Evolutionary conservation across 2,888 invertebrate species (phyloP).

Genomic region (Thalpophila matura): DNA sequence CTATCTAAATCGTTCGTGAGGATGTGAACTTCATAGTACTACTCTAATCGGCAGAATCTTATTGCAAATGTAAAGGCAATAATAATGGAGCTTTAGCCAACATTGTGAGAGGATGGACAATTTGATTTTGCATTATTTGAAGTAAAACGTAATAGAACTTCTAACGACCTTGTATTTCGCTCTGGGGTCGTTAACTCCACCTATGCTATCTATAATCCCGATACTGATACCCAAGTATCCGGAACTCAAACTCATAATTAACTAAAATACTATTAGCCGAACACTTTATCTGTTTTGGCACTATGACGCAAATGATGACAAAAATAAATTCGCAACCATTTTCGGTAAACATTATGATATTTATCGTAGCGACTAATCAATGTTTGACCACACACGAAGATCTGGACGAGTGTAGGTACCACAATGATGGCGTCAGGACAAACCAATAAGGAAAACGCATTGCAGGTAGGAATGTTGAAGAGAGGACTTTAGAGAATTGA

Average conservation of each 20-base stretch:
- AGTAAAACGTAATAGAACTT: too few relatives aligned
- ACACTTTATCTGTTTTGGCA: conserved; percentile 72
- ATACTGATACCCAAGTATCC: conserved; percentile 12
- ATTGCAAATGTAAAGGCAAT: conserved; percentile 27
- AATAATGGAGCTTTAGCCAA: conserved; percentile 7
- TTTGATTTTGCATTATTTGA: conserved; percentile 6
- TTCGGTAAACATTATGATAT: conserved; percentile 65
- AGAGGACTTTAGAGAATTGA: background rate
- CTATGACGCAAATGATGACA: conserved; percentile 78
- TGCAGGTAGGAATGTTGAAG: background rate
- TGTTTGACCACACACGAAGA: conserved; percentile 75
- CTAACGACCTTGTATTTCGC: background rate
- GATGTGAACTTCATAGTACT: conserved; percentile 24
- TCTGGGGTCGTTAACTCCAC: conserved; percentile 14
- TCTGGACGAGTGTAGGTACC: background rate
- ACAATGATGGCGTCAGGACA: background rate
- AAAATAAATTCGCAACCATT: conserved; percentile 70
- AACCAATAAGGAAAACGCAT: background rate
- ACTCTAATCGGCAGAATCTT: conserved; percentile 26
- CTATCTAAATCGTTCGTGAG: conserved; percentile 52
- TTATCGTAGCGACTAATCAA: conserved; percentile 59
- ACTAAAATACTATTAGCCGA: conserved; percentile 37
- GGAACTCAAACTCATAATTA: conserved; percentile 37
- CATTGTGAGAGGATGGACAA: conserved; percentile 23
- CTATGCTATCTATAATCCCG: conserved; percentile 15